Conservation (phyloP, 2,888 invertebrate genomes). For the Strigamia transsilvanica region DNA sequence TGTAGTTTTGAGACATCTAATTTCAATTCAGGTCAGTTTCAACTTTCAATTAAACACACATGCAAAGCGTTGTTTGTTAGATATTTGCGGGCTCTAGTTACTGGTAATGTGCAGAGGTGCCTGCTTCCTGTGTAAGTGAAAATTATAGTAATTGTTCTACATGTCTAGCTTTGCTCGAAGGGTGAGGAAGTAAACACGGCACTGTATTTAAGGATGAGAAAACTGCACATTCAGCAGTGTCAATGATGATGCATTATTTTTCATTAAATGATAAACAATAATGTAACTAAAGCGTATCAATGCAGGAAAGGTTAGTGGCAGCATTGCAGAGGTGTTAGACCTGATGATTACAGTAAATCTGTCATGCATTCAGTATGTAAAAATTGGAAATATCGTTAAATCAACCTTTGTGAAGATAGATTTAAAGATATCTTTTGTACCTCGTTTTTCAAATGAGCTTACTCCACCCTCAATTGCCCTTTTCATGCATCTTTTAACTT, state of each 20-base stretch:
- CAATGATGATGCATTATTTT: not conserved
- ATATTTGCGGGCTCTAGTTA: not conserved
- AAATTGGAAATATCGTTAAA: not conserved
- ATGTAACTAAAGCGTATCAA: not conserved
- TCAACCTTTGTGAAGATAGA: not conserved
- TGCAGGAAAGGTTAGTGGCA: not conserved
- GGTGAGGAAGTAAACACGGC: not conserved
- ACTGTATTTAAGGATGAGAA: too few relatives aligned
- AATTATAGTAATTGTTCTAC: not conserved
- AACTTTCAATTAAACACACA: not conserved
- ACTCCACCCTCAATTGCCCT: not conserved
- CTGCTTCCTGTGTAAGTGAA: not conserved
- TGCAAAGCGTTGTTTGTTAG: not conserved
- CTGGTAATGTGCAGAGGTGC: not conserved
- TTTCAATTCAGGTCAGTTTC: not conserved
- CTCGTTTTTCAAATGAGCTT: not conserved
- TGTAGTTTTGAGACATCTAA: not conserved
- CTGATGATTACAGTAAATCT: not conserved
- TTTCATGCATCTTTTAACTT: slow-evolving; percentile 27
- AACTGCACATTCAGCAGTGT: too few relatives aligned
- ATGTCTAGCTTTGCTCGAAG: not conserved
- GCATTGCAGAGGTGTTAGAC: not conserved
- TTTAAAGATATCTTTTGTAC: not conserved
- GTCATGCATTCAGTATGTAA: not conserved
- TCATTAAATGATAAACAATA: not conserved